A percentile compares a stretch with the other conserved stretches of the same genome.
These are phyloP conservation scores for Andricus grossulariae DNA, from an alignment of 1,140 invertebrate genomes.

Conservation along the genomic window DNA sequence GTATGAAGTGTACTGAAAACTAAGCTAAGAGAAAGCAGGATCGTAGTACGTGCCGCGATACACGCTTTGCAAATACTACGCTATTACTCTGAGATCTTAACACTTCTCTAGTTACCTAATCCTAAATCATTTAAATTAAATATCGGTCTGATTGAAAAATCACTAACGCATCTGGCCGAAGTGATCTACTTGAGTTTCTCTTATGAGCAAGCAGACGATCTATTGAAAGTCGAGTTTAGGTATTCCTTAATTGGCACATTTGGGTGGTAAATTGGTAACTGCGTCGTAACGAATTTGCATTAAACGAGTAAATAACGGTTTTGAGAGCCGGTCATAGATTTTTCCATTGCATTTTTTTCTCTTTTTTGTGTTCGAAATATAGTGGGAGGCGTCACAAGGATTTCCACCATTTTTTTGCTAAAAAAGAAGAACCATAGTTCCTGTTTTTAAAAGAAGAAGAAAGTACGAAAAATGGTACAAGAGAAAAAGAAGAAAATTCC, in stretches of 20 bases:
- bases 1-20: constrained; percentile 39
- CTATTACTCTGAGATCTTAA: constrained; percentile 49
- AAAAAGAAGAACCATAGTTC: too few species aligned
- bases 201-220: constrained; percentile 48
- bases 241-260: constrained; percentile 55
- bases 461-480: constrained; percentile 19
- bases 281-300: constrained; percentile 37
- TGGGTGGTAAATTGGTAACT: constrained; percentile 50
- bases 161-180: constrained; percentile 38
- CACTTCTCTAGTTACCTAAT: constrained; percentile 48
- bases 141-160: constrained; percentile 56
- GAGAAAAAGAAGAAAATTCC: constrained; percentile 36
- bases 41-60: constrained; percentile 37
- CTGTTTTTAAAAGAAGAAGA: constrained; percentile 25
- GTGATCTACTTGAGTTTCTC: constrained; percentile 51
- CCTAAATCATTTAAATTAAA: constrained; percentile 62
- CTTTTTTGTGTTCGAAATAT: too few species aligned
- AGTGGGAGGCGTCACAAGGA: too few species aligned
- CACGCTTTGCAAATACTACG: constrained; percentile 46
- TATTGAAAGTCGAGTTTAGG: constrained; percentile 48
- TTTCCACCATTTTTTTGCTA: too few species aligned
- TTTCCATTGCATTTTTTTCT: too few species aligned
- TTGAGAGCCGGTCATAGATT: not conserved
- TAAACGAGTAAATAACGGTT: constrained; percentile 34
- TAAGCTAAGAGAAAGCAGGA: constrained; percentile 52